These are phyloP conservation scores for Urocitellus parryii DNA, from an alignment of 2,113 vertebrate species.

Conservation along the genomic window DNA sequence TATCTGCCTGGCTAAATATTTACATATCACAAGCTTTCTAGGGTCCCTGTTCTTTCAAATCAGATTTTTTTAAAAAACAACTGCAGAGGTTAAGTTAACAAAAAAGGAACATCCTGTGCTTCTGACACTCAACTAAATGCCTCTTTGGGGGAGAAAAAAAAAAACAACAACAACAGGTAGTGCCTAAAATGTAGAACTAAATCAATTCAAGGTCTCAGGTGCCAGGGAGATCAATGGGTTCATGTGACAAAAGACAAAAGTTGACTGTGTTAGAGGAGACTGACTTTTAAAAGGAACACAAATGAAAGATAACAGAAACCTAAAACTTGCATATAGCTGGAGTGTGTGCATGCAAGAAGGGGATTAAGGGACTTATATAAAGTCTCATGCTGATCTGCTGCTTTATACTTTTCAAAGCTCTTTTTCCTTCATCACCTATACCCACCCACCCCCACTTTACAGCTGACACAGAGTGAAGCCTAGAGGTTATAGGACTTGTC, in stretches of 20 bases:
- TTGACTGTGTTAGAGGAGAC: neutral
- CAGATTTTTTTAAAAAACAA: slow-evolving; percentile 68
- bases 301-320: neutral
- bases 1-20: slow-evolving; percentile 70
- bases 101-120: slow-evolving; percentile 67
- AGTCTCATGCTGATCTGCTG: neutral
- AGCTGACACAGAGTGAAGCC: neutral
- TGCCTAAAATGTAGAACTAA: neutral
- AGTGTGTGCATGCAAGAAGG: neutral
- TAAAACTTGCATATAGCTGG: neutral
- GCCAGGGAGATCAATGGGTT: neutral
- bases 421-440: neutral
- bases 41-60: slow-evolving; percentile 72
- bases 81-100: slow-evolving; percentile 76
- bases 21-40: slow-evolving; percentile 71
- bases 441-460: neutral
- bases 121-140: slow-evolving; percentile 41
- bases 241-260: neutral
- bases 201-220: slow-evolving; percentile 14
- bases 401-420: neutral
- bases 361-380: neutral
- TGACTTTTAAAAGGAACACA: neutral
- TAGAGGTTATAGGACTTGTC: neutral
- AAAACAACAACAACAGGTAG: neutral
- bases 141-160: neutral